Evolutionary conservation across 2,888 invertebrate genomes (phyloP).

Genomic region (Apotomis capreana): DNA sequence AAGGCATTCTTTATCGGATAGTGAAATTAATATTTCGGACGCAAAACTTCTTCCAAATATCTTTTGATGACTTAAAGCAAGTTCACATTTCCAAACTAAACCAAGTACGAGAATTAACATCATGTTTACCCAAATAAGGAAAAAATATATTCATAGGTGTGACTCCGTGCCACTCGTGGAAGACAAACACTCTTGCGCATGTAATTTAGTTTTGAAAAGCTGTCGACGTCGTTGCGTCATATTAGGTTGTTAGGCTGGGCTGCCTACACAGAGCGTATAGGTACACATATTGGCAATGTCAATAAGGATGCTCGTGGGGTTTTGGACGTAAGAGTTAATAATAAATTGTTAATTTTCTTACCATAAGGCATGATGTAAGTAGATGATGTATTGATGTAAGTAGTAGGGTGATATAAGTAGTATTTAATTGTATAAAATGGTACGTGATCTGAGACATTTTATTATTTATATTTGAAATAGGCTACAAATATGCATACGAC

Average conservation of each 20-base stretch:
- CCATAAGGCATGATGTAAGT: too few species aligned
- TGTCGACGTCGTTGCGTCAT: constrained; percentile 38
- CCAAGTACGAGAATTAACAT: constrained; percentile 51
- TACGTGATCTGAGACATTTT: too few species aligned
- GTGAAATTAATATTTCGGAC: not conserved
- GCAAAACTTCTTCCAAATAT: not conserved
- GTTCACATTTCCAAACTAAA: constrained; percentile 12
- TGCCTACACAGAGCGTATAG: not conserved
- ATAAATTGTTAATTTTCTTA: not conserved
- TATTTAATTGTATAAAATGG: too few species aligned
- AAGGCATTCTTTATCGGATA: too few species aligned
- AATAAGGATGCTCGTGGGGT: constrained; percentile 13
- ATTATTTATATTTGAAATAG: too few species aligned
- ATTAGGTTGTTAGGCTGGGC: too few species aligned
- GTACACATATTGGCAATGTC: constrained; percentile 27
- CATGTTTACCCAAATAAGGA: constrained; percentile 55
- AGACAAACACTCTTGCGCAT: constrained; percentile 43
- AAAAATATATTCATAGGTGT: constrained; percentile 51
- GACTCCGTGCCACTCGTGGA: constrained; percentile 48
- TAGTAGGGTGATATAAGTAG: too few species aligned
- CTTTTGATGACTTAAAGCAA: not conserved
- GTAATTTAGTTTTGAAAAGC: constrained; percentile 44
- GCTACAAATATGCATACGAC: too few species aligned
- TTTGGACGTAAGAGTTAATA: not conserved
- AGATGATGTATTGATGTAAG: too few species aligned